Conservation (phyloP, 2,113 vertebrate genomes). For the Hyaena hyaena region DNA sequence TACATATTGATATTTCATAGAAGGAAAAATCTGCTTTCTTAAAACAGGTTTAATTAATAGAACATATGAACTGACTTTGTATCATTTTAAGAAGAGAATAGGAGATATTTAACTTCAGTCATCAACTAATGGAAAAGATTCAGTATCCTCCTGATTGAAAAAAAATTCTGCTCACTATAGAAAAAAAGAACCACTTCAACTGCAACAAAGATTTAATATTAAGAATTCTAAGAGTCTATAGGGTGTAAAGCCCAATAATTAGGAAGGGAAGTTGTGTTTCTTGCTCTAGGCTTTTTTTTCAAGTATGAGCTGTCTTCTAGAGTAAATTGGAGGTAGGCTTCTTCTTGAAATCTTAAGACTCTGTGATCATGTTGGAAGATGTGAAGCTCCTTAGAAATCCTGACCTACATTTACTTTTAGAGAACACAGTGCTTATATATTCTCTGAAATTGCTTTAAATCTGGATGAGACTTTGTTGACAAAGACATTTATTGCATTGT, state of each 20-base stretch:
- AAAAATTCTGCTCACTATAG: conserved; percentile 45
- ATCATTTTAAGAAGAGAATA: conserved; percentile 44
- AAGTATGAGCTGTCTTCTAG: neutral
- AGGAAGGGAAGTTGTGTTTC: neutral
- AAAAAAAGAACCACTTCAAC: neutral
- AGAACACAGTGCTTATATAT: neutral
- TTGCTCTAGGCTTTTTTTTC: conserved; percentile 35
- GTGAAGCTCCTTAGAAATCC: conserved; percentile 39
- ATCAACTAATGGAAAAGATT: conserved; percentile 52
- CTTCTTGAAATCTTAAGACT: conserved; percentile 36
- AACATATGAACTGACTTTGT: conserved; percentile 23
- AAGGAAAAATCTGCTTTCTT: conserved; percentile 52
- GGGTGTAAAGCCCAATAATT: neutral
- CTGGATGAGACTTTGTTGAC: neutral
- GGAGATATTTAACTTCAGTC: conserved; percentile 45
- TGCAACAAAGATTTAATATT: conserved; percentile 41
- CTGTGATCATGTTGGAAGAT: conserved; percentile 1
- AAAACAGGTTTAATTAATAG: conserved; percentile 64
- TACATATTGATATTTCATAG: conserved; percentile 46
- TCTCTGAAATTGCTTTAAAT: conserved; percentile 44
- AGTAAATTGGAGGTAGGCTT: conserved; percentile 7
- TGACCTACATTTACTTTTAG: conserved; percentile 21
- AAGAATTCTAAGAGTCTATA: conserved; percentile 52
- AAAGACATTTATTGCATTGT: conserved; percentile 4
- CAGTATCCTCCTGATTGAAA: conserved; percentile 23